Percentiles rank a stretch among this genome's conserved stretches.
These are phyloP conservation scores for Phylloscopus trochiloides DNA, from an alignment of 2,113 vertebrate species.

Conservation along the genomic window DNA sequence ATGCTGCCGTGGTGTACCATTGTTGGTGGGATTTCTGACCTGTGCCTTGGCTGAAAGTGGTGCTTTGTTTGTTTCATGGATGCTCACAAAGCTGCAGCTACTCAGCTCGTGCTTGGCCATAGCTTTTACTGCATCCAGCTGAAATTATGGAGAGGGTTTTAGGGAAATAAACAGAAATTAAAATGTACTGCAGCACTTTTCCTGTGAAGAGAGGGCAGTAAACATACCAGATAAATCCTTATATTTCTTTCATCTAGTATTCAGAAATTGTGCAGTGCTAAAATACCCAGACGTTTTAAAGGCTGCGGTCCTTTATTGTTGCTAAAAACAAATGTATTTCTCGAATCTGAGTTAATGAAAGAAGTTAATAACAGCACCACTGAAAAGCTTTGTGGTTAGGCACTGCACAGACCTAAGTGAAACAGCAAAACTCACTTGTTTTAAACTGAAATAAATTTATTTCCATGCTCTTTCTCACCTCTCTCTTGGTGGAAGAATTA, in stretches of 20 bases:
- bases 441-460: constrained; percentile 28
- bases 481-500: constrained; percentile 4
- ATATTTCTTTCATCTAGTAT: constrained; percentile 50
- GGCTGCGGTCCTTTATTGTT: constrained; percentile 66
- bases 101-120: constrained; percentile 28
- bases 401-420: not conserved
- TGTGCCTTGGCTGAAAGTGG: not conserved
- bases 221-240: constrained; percentile 67
- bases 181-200: constrained; percentile 48
- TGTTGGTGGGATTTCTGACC: not conserved
- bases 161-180: constrained; percentile 71
- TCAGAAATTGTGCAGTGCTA: constrained; percentile 66
- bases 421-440: not conserved
- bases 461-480: constrained; percentile 15
- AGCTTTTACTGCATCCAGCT: constrained; percentile 52
- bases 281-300: constrained; percentile 74
- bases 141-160: constrained; percentile 61
- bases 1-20: accelerated
- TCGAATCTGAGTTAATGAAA: constrained; percentile 73
- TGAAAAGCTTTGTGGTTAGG: constrained; percentile 56
- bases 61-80: constrained; percentile 26
- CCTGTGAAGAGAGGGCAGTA: constrained; percentile 60
- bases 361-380: constrained; percentile 62
- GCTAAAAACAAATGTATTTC: constrained; percentile 68
- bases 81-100: constrained; percentile 22